Evolutionary conservation across 2,888 invertebrate genomes (phyloP), one percentile per base, ranked within the genome.

Genomic region (Drosophila fulvimacula): DNA sequence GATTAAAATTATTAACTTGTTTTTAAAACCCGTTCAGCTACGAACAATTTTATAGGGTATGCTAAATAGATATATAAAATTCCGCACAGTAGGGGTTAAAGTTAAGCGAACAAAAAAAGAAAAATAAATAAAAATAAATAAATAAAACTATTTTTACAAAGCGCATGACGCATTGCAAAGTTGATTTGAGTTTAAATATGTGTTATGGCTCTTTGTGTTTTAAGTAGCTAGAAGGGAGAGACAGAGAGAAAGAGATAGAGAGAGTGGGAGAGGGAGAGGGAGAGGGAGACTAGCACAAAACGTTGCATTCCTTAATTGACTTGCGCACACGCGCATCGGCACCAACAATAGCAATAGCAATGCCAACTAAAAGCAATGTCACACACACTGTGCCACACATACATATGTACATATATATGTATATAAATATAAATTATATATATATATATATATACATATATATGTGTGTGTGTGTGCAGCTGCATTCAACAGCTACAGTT

Each of bases 241-340:
- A 13, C 17, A 2, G 48, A 6, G 21, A 13, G 10, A 13, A 34
- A 15, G 34, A 19, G 15, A 15, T 21, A 24, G 36, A 5, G 24
- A 34, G 21, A 52, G 38, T 6, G 51, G 9, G 10, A n/a, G 7
- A 3, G 24, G 1, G 27, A 30, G 38, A 9, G n/a, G 46, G 34
- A 1, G 24, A 63, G 21, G 55, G 27, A n/a, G 34, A 64, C 24
- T 19, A n/a, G 42, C 57, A 46, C 44, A 39, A 58, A 57, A 61
- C 66, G 64, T 67, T 85, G 86, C 85, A 88, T 82, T 88, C 80
- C 77, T 76, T 63, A 82, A 82, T 87, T 82, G 82, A 69, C 68
- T 82, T 73, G 88, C 74, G 80, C 82, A 87, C 85, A 82, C 85
- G 82, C 85, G 88, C 78, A 62, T 34, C 53, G 38, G 15, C 27